Percentiles rank a stretch among this genome's conserved stretches.
phyloP scores from a whole-genome alignment of 2,888 invertebrate genomes.

The Tachystola acroxantha region DNA sequence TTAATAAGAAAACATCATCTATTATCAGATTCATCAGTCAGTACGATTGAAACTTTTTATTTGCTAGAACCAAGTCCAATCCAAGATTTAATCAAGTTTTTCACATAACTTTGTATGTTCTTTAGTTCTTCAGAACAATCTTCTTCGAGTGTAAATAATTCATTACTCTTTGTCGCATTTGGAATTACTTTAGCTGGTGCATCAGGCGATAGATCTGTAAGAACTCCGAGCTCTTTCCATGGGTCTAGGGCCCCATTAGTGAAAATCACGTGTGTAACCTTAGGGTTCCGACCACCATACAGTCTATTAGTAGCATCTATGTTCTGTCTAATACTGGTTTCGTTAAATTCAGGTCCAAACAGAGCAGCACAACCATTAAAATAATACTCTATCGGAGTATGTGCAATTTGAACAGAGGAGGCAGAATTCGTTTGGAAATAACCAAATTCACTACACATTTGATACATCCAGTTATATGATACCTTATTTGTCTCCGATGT shows the following conservation, averaged over 20 bases:
- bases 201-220: not conserved
- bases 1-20: too few species aligned
- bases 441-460: conserved; percentile 11
- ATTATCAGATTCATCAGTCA: too few species aligned
- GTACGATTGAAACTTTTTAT: too few species aligned
- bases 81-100: not conserved
- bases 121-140: not conserved
- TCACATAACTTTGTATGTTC: not conserved
- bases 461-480: conserved; percentile 6
- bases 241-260: conserved; percentile 11
- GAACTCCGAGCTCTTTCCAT: conserved; percentile 5
- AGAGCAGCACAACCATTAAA: not conserved
- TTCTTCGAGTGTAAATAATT: not conserved
- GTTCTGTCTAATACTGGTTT: not conserved
- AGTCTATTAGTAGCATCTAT: conserved; percentile 3
- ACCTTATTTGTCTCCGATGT: not conserved
- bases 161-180: not conserved
- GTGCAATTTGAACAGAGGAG: too few species aligned
- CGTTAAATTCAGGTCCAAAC: conserved; percentile 5
- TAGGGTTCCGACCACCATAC: conserved; percentile 7
- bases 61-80: too few species aligned
- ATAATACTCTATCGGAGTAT: not conserved
- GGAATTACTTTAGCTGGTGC: conserved; percentile 1
- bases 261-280: conserved; percentile 7
- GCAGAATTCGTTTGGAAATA: too few species aligned